Evolutionary conservation across 2,888 invertebrate genomes (phyloP), one percentile per base, ranked within the genome.

Genomic region (Pinctada fucata): DNA sequence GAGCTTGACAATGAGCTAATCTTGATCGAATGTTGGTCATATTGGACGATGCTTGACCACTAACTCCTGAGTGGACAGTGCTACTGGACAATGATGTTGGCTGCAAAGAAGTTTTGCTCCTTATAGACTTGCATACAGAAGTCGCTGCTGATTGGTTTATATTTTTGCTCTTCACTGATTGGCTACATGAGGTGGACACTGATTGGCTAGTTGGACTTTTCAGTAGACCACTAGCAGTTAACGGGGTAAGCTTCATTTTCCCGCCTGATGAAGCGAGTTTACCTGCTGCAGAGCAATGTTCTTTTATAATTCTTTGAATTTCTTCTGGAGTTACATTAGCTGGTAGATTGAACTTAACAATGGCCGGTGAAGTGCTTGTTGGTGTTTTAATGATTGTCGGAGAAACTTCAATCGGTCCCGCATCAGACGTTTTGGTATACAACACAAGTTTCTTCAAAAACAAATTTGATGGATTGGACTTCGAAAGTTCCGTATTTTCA

Each of bases 251-350:
- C 47, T 63, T 66, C 50, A 74, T 65, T 6, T 31, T 66, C 16
- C 65, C 47, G 13, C 66, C 74, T 10, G 74, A 74, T 45, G 68
- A 69, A 0, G 58, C 75, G 0, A 75, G 63, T 10, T 52, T 75
- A 45, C 75, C 75, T 48, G 75, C 69, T 51, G 69, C 68, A 52
- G 67, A 67, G 47, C 50, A 69, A 69, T 69, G 74, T 49, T 65
- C 74, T 16, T 74, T 31, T 31, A 74, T 74, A 31, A 74, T 74
- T 74, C 51, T 74, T 31, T 74, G 66, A 8, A 74, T 65, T 47
- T 74, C 74, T 50, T 74, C 66, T 31, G 74, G 74, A 50, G 65
- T 66, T 4, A 74, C 74, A 66, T 66, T 74, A 31, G 50, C 50
- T 6, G 74, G 74, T 4, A 74, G 66, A 16, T 51, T 72, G 3